phyloP scores from a whole-genome alignment of 2,888 invertebrate species.

The Drosophila buzzatii region DNA sequence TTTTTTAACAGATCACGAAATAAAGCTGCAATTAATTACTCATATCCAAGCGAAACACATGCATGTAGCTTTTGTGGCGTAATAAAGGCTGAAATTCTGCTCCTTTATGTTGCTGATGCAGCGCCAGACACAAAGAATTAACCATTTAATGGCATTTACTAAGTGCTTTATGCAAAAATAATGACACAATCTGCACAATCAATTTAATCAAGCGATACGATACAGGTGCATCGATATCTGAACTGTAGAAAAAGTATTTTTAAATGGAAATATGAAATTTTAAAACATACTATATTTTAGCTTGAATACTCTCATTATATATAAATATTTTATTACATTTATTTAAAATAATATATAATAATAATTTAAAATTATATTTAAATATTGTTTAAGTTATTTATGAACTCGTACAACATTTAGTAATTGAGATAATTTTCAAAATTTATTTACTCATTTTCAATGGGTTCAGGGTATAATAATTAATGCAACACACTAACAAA shows the following conservation, averaged over 20 bases:
- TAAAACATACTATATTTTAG: not conserved
- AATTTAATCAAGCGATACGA: conserved; percentile 8
- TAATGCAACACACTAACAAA: too few relatives aligned
- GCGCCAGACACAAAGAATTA: conserved; percentile 5
- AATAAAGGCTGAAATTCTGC: conserved; percentile 50
- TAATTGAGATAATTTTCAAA: too few relatives aligned
- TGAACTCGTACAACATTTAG: too few relatives aligned
- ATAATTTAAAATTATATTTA: too few relatives aligned
- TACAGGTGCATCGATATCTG: not conserved
- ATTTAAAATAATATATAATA: too few relatives aligned
- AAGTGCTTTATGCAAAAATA: conserved; percentile 34
- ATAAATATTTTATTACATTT: too few relatives aligned
- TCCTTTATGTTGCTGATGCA: conserved; percentile 1
- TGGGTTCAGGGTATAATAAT: too few relatives aligned
- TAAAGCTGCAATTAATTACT: conserved; percentile 72
- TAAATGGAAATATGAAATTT: not conserved
- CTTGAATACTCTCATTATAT: too few relatives aligned
- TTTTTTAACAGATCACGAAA: conserved; percentile 47
- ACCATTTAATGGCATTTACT: conserved; percentile 35
- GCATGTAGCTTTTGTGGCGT: conserved; percentile 17
- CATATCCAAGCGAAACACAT: conserved; percentile 32
- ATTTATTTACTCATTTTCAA: too few relatives aligned
- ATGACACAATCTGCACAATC: not conserved
- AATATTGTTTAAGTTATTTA: too few relatives aligned
- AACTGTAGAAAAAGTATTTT: not conserved